phyloP scores from a whole-genome alignment of 2,113 vertebrate species.

The Holacanthus passer region DNA sequence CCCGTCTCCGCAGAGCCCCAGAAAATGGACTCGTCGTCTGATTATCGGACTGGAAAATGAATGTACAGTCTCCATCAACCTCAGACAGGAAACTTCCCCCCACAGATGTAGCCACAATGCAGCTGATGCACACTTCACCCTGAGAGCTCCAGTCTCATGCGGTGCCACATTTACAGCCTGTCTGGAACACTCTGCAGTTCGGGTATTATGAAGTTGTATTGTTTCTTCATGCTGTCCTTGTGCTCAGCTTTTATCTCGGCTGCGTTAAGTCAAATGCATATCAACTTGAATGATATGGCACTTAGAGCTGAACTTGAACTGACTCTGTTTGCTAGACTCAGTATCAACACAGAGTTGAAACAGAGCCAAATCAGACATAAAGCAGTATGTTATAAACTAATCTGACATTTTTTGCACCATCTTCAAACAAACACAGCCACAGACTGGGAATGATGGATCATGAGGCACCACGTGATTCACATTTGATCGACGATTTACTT shows the following conservation, averaged over 20 bases:
- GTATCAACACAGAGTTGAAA: background rate
- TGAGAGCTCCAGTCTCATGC: background rate
- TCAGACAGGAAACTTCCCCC: conserved; percentile 48
- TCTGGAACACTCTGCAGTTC: conserved; percentile 9
- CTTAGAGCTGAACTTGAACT: conserved; percentile 14
- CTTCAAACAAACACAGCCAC: conserved; percentile 1
- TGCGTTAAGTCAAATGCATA: background rate
- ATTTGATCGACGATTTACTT: background rate
- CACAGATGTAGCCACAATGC: conserved; percentile 33
- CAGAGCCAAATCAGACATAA: conserved; percentile 10
- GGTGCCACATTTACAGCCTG: conserved; percentile 27
- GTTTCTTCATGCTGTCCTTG: background rate
- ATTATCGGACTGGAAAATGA: conserved; percentile 75
- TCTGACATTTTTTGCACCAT: conserved; percentile 17
- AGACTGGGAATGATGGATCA: background rate
- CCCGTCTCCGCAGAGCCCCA: conserved; percentile 21
- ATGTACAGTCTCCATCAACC: conserved; percentile 50
- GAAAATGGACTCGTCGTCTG: conserved; percentile 54
- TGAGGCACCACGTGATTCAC: conserved; percentile 21
- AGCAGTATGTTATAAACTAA: conserved; percentile 9
- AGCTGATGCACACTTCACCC: conserved; percentile 36
- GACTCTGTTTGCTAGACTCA: conserved; percentile 7
- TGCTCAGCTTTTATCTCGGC: conserved; percentile 20
- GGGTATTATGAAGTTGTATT: background rate
- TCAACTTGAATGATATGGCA: conserved; percentile 26